Percentiles rank a stretch among this genome's conserved stretches.
These are phyloP conservation scores for Lymantria monacha DNA, from an alignment of 2,888 invertebrate species.

Conservation along the genomic window DNA sequence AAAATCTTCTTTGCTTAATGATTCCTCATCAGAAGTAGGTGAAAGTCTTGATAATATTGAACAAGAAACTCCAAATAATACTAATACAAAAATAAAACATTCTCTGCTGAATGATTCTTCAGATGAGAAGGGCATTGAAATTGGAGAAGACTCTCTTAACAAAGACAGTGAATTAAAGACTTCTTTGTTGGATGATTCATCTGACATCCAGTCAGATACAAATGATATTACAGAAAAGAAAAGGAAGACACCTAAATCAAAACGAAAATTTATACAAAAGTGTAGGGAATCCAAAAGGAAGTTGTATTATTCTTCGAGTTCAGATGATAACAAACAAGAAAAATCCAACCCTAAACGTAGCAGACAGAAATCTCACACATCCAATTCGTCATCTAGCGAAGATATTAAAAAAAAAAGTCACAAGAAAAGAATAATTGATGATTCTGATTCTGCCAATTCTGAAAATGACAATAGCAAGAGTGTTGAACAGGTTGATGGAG, in stretches of 20 bases:
- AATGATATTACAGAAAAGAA: conserved; percentile 25
- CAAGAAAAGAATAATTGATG: conserved; percentile 11
- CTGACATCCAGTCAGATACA: conserved; percentile 22
- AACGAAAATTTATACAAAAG: conserved; percentile 55
- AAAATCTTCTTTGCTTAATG: background rate
- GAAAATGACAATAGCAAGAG: conserved; percentile 14
- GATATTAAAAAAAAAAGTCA: conserved; percentile 19
- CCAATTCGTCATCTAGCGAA: conserved; percentile 43
- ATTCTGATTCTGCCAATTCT: conserved; percentile 11
- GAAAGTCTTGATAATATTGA: conserved; percentile 12
- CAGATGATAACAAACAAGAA: conserved; percentile 65
- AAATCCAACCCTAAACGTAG: conserved; percentile 8
- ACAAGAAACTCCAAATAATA: conserved; percentile 3
- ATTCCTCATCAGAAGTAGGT: conserved; percentile 7
- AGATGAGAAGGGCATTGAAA: conserved; percentile 30
- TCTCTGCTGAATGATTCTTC: conserved; percentile 40
- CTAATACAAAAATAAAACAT: conserved; percentile 14
- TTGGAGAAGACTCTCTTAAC: conserved; percentile 21
- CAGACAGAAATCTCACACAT: conserved; percentile 15
- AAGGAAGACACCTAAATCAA: conserved; percentile 35
- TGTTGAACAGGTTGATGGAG: conserved; percentile 28
- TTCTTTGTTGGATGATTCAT: conserved; percentile 34
- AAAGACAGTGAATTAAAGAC: conserved; percentile 28
- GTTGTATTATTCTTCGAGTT: conserved; percentile 58
- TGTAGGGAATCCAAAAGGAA: conserved; percentile 66